Percentiles rank a stretch among this genome's conserved stretches.
Evolutionary conservation across 2,113 vertebrate genomes (phyloP).

Genomic region (Columbina picui): DNA sequence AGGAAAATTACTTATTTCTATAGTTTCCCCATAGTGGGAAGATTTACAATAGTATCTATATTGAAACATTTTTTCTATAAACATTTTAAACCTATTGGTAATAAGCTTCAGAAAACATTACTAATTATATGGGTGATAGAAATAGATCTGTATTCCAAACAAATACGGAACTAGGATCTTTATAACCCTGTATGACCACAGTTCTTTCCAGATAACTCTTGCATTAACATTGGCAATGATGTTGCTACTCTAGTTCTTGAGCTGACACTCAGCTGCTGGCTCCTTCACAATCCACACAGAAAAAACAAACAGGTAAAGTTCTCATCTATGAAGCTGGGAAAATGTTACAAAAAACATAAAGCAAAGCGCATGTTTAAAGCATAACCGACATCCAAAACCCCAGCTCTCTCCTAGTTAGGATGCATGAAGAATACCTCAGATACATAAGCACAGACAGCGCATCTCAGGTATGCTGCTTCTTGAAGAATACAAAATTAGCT

Average conservation of each 20-base stretch:
- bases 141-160: background rate
- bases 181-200: background rate
- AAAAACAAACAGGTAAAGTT: background rate
- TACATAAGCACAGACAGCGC: rapidly evolving
- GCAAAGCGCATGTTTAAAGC: background rate
- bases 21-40: background rate
- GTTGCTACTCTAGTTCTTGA: background rate
- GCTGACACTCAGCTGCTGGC: background rate
- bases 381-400: background rate
- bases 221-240: background rate
- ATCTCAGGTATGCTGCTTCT: background rate
- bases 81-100: background rate
- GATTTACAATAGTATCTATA: background rate
- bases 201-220: background rate
- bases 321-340: background rate
- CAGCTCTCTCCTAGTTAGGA: background rate
- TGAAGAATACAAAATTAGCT: background rate
- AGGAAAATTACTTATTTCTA: background rate
- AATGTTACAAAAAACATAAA: background rate
- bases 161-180: background rate
- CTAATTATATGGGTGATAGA: background rate
- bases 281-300: background rate
- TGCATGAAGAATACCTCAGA: background rate
- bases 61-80: background rate
- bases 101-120: background rate